Evolutionary conservation across 1,140 invertebrate species (phyloP), one percentile per base, ranked within the genome.

Genomic region (Catajapyx aquilonaris): DNA sequence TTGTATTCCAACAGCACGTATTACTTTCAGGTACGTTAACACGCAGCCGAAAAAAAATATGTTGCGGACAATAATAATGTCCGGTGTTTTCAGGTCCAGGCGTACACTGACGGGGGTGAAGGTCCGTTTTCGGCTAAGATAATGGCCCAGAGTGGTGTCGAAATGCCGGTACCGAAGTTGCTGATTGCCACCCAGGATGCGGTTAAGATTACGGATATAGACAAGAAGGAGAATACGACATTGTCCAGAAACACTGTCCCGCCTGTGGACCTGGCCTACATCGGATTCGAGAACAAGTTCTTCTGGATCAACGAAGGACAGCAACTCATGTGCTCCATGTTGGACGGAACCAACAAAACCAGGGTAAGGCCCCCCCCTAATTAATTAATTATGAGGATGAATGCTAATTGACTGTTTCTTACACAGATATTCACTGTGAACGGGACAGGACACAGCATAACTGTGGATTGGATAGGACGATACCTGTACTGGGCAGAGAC

Each of bases 281-380:
- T 10, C 18, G 60, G 65, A n/a, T 61, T 66, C 34, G 81, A 87
- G 51, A 64, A 71, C 35, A 66, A 71, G 25, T 60, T 85, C 5
- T 83, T 76, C 44, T 90, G 83, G 81, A 69, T 87, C 3, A 80
- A 86, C 46, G 73, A 81, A 46, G 68, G 76, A 45, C 68, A 76
- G 37, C 74, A 83, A 51, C 53, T 87, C 25, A 69, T 81, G 18
- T 68, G 66, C 1, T 69, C 71, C 1, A 59, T 68, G 39, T 54
- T 72, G 4, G 62, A 63, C 40, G 64, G 61, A 0, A 35, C 43
- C 0, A 65, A 68, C 11, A 61, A 59, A 2, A 65, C 62, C 0
- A 70, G 76, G 45, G 54, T 58, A 45, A 43, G 38, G 34, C n/a
- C n/a, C n/a, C n/a, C n/a, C n/a, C n/a, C n/a, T n/a, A n/a, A n/a